Base-by-base conservation (phyloP, 2,888 invertebrate species). In the Augiades crinisus region DNA sequence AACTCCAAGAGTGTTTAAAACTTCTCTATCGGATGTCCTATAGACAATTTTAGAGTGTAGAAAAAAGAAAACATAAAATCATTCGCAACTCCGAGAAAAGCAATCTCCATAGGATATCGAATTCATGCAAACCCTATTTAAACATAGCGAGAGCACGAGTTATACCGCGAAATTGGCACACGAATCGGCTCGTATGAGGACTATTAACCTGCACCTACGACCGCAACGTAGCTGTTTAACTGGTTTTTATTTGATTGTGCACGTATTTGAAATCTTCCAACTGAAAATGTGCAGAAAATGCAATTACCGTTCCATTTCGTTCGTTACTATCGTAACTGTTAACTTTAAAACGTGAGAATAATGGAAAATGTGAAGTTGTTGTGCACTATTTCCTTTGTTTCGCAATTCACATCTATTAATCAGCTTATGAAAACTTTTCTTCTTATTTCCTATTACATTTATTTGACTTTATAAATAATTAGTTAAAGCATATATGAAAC, bases 341-440 rank as follows among this genome's bases (percentile, higher is more conserved):
- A 46, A 47, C 50, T 49, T 44, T 58, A 47, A 54, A 55, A 55
- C 57, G 60, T 57, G 58, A 55, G 47, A 53, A 41, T 41, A 24
- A 40, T 49, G 6, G n/a, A 10, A 33, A 49, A 24, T 24, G 14
- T 24, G 17, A 22, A 19, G 8, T 41, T 12, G 33, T 24, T 24
- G 12, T 12, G 14, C n/a, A n/a, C 16, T n/a, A 30, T 27, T 14
- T 19, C 27, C 21, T 19, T 38, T 22, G 22, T 38, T 6, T 8
- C 24, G n/a, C n/a, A n/a, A n/a, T n/a, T n/a, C n/a, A n/a, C n/a
- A n/a, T n/a, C n/a, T n/a, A n/a, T n/a, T n/a, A n/a, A n/a, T n/a
- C n/a, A n/a, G n/a, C n/a, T n/a, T n/a, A n/a, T n/a, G n/a, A n/a
- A n/a, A n/a, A n/a, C n/a, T n/a, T n/a, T n/a, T n/a, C n/a, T n/a